Base-by-base conservation (phyloP, 2,888 invertebrate species). In the Ectemnius cavifrons region DNA sequence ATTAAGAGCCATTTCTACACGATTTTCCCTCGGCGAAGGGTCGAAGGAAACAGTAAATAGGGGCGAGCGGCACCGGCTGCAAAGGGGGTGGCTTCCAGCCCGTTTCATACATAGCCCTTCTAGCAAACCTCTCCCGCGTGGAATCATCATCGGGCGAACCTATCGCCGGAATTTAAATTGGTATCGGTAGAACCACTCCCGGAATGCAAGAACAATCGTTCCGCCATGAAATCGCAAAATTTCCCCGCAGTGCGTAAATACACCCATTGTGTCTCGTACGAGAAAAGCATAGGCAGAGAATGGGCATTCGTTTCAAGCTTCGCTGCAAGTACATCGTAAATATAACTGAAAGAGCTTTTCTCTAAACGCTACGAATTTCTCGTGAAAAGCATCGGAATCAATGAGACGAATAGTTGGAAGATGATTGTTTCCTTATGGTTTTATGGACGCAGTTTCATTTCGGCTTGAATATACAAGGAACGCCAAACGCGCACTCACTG, bases 1-100 rank as follows among this genome's bases (percentile, higher is more conserved):
- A 91, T 91, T 90, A 91, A 91, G 90, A 89, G 90, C 89, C 89
- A 89, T 91, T 91, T 90, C 90, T 89, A 86, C 89, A 87, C 88
- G 88, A 89, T 88, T 89, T 89, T 88, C 86, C 85, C 84, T 74
- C 73, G 77, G 73, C 65, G 79, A 37, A 23, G 83, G 84, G 79
- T 82, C 77, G 81, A 82, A 81, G 78, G 84, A 81, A 83, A 85
- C 86, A 83, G 87, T 85, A 88, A 87, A 88, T 89, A 88, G 87
- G 87, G 87, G 84, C 75, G 77, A 77, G 62, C 37, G 37, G 37
- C 62, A 18, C 23, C 52, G 67, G 63, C 16, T 58, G 45, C 27
- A 16, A 16, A 47, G 66, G 67, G 69, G 67, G 60, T 66, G 67
- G 71, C 60, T 47, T 49, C 59, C 27, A 61, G 64, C 59, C 63